Base-by-base conservation (phyloP, 2,113 vertebrate species). In the Pterophyllum scalare region DNA sequence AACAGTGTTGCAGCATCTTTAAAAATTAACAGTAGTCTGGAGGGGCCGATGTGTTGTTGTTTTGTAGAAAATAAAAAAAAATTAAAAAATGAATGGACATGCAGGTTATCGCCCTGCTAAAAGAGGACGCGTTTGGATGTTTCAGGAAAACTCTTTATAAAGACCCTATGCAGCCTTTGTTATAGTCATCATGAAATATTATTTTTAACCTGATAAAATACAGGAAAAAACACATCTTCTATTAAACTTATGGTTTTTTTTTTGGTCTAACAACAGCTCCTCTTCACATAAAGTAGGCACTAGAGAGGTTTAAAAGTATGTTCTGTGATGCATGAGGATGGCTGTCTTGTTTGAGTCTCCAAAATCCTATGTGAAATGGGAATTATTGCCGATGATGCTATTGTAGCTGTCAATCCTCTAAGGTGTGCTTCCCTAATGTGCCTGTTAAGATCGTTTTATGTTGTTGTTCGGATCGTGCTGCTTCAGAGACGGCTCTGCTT, bases 21-120 rank as follows among this genome's bases (percentile, higher is more conserved):
- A 65, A 59, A 59, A 82, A 85, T 84, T 7, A 79, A 46, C 67
- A 70, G 76, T 78, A 67, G n/a, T 80, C 26, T 17, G 28, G 60
- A 81, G 58, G 79, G 61, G 20, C 76, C 15, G 17, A 7, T 57
- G 75, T 59, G 57, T 62, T 84, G 38, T 74, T 79, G n/a, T 64
- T 58, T 58, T 72, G 38, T 59, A 43, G 13, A 38, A 77, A 46
- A 46, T 77, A 59, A 28, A 59, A 20, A 52, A 20, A 11, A 56
- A 12, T 80, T n/a, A n/a, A 4, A 28, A 65, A 79, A 89, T 75
- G 82, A 79, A 80, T 80, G 72, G 20, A 58, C 12, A 15, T 40
- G 64, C 33, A 74, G n/a, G 12, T 58, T 59, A 19, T 35, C 22
- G 17, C 10, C 14, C 22, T 31, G 61, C 57, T 9, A 0, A 59